Evolutionary conservation across 2,113 vertebrate genomes (phyloP).

Genomic region (Scopus umbretta): DNA sequence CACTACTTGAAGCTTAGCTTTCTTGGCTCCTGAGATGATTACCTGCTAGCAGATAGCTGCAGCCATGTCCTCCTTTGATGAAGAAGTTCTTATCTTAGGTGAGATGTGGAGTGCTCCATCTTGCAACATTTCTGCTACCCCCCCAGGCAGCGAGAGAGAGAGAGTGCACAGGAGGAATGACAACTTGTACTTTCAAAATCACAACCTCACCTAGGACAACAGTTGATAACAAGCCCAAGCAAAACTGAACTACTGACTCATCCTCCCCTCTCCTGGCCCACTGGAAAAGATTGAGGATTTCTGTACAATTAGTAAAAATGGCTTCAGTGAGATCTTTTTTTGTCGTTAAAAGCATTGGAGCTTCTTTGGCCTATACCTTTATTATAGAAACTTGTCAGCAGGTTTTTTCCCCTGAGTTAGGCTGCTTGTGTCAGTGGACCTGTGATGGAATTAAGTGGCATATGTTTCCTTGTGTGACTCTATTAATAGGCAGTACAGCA

Average conservation of each 20-base stretch:
- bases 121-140: slow-evolving; percentile 43
- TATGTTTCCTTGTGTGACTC: not conserved
- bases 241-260: slow-evolving; percentile 38
- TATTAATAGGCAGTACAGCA: not conserved
- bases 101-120: not conserved
- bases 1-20: not conserved
- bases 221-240: slow-evolving; percentile 55
- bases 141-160: not conserved
- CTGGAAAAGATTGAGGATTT: not conserved
- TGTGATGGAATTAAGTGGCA: not conserved
- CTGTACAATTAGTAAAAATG: not conserved
- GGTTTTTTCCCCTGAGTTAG: not conserved
- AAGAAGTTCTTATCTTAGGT: slow-evolving; percentile 25
- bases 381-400: not conserved
- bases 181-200: slow-evolving; percentile 50
- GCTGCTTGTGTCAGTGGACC: not conserved
- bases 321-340: not conserved
- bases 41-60: not conserved
- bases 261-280: not conserved
- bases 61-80: not conserved
- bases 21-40: not conserved
- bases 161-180: not conserved
- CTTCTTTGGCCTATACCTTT: not conserved
- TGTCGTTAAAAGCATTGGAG: not conserved
- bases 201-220: slow-evolving; percentile 15